Evolutionary conservation across 2,888 invertebrate genomes (phyloP), one percentile per base, ranked within the genome.

Genomic region (Zaprionus obscuricornis): DNA sequence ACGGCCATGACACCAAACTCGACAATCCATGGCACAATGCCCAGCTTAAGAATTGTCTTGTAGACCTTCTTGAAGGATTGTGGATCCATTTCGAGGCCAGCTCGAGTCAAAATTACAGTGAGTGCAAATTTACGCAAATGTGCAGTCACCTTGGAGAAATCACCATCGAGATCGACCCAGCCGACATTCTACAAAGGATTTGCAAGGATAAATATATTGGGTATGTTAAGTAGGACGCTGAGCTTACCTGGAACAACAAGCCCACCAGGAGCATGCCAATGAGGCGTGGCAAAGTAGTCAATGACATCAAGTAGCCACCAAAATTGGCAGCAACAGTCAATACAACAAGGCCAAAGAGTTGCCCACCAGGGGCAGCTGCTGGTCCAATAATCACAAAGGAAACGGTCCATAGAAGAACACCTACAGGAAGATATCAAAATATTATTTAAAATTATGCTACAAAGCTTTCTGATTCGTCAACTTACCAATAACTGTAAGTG

Each of bases 51-150:
- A 2, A 96, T 95, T 1, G 96, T 95, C 62, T 94, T 92, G 89
- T 95, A 96, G 68, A 97, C 92, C 78, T 95, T 94, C 88, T 94
- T 95, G 90, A 98, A 92, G 1, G 97, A 97, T 39, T 92, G 91
- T 1, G 97, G 96, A 89, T 98, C 98, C 88, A 98, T 92, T 89
- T 98, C 98, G 77, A 98, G 92, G 13, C 98, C 98, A 59, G 98
- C 98, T 89, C 98, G 92, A 22, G 96, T 96, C 81, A 98, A 91
- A 72, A 98, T 98, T 62, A 98, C 96, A 5, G 97, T 96, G 85
- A 98, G 91, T 10, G 98, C 97, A 49, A 97, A 93, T 92, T 96
- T 96, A 88, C 98, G 94, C 69, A 96, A 91, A 87, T 95, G 94
- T 20, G 93, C 92, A 22, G 94, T 92, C 34, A 96, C 93, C 65